A percentile compares a stretch with the other conserved stretches of the same genome.
phyloP scores from a whole-genome alignment of 2,797 vertebrate genomes.

The Urocyon cinereoargenteus region DNA sequence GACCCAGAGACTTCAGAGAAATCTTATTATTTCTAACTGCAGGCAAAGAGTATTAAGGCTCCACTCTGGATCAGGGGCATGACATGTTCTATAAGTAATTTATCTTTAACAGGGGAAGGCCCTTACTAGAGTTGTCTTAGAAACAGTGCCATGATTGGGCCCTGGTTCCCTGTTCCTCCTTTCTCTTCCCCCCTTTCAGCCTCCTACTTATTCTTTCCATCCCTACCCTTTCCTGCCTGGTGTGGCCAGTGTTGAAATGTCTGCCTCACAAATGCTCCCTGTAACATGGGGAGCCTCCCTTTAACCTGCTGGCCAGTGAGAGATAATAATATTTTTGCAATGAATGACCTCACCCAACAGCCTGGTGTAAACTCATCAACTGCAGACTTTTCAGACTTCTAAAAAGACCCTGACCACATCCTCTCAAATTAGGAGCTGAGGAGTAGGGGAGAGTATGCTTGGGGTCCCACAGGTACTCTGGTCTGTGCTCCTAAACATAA shows the following conservation, averaged over 20 bases:
- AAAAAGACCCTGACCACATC: not conserved
- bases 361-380: not conserved
- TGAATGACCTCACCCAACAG: slow-evolving; percentile 41
- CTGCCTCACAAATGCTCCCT: slow-evolving; percentile 54
- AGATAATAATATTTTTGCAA: slow-evolving; percentile 62
- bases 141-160: slow-evolving; percentile 64
- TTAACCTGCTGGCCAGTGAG: slow-evolving; percentile 51
- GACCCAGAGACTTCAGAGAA: slow-evolving; percentile 83
- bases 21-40: slow-evolving; percentile 86
- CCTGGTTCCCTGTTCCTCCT: slow-evolving; percentile 31
- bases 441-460: not conserved
- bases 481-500: not conserved
- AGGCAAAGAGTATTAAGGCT: slow-evolving; percentile 84
- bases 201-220: slow-evolving; percentile 58
- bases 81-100: slow-evolving; percentile 83
- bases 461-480: not conserved
- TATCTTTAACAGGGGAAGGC: slow-evolving; percentile 80
- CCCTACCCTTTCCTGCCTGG: slow-evolving; percentile 47
- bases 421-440: not conserved
- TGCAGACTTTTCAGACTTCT: not conserved
- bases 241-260: slow-evolving; percentile 15
- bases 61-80: slow-evolving; percentile 82
- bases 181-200: slow-evolving; percentile 45
- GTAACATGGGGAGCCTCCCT: slow-evolving; percentile 13
- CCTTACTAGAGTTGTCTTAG: slow-evolving; percentile 70